Base-by-base conservation (phyloP, 2,888 invertebrate genomes). In the Bhutanitis thaidina region DNA sequence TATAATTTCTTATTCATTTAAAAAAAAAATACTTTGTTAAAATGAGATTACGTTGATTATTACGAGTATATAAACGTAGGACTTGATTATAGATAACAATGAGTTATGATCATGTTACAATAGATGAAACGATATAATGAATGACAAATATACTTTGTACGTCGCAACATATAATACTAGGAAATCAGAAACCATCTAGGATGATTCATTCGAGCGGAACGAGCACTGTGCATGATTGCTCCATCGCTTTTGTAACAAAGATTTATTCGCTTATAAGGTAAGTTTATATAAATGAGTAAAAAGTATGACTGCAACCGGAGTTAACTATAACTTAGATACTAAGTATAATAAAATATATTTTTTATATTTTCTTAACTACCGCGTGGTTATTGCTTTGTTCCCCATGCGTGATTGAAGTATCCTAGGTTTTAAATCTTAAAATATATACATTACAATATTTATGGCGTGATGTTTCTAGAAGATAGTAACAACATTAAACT, bases 131-230 rank as follows among this genome's bases (percentile, higher is more conserved):
- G 27, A 27, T 39, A 50, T 16, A 20, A 57, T 55, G 54, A 62
- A 62, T 55, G 45, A 56, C 51, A 45, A 51, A 51, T 51, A 52
- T 37, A 47, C 38, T 43, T 52, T 43, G 43, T 46, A 29, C 27
- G 12, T 30, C n/a, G 41, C 30, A 25, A 51, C 41, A 37, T 29
- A n/a, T 57, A 57, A 58, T 62, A 67, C 64, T 65, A 66, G 68
- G 76, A 73, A 77, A 68, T 64, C 57, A 58, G 64, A 69, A 64
- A 61, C 57, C 60, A 58, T 61, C 58, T 59, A 65, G 66, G 69
- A 61, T 74, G 77, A 73, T 52, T 74, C 79, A 77, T 60, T 65
- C 63, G 52, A 50, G 61, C 64, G 70, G 69, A 79, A 77, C 76
- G 41, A 39, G 64, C 57, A 58, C 8, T 27, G 64, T 60, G 69